These are phyloP conservation scores for Cettia cetti DNA, from an alignment of 2,113 vertebrate species.

Conservation along the genomic window DNA sequence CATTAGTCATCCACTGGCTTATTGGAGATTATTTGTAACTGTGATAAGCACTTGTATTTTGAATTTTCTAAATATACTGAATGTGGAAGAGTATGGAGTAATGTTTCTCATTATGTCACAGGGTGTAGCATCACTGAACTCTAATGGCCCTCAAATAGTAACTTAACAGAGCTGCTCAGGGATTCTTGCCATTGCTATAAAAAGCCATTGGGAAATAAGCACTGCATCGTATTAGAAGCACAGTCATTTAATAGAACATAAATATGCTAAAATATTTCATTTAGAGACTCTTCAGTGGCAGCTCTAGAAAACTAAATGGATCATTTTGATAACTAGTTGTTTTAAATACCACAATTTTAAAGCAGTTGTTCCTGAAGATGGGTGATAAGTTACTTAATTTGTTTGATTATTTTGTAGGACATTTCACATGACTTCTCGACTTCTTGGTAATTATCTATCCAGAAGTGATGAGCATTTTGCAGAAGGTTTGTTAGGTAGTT, in stretches of 20 bases:
- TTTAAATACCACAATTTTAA: neutral
- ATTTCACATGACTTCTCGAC: neutral
- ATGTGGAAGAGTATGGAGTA: neutral
- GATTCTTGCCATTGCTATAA: constrained; percentile 30
- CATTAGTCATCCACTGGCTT: neutral
- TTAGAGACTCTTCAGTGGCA: neutral
- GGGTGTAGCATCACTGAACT: constrained; percentile 17
- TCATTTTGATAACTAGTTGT: neutral
- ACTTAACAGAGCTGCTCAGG: constrained; percentile 5
- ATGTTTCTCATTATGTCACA: neutral
- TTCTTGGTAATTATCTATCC: neutral
- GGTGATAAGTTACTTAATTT: neutral
- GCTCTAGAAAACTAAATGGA: neutral
- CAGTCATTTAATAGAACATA: neutral
- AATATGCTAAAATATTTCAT: neutral
- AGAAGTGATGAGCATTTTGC: neutral
- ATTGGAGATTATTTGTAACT: neutral
- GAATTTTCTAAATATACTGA: constrained; percentile 3
- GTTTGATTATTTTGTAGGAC: neutral
- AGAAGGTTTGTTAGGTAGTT: neutral
- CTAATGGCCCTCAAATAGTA: constrained; percentile 52
- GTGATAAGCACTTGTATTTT: constrained; percentile 2
- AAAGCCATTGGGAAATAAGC: constrained; percentile 47
- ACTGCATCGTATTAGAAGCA: constrained; percentile 9
- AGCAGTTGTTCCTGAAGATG: neutral